Evolutionary conservation across 2,113 vertebrate species (phyloP).

Genomic region (Sinocyclocheilus anshuiensis): DNA sequence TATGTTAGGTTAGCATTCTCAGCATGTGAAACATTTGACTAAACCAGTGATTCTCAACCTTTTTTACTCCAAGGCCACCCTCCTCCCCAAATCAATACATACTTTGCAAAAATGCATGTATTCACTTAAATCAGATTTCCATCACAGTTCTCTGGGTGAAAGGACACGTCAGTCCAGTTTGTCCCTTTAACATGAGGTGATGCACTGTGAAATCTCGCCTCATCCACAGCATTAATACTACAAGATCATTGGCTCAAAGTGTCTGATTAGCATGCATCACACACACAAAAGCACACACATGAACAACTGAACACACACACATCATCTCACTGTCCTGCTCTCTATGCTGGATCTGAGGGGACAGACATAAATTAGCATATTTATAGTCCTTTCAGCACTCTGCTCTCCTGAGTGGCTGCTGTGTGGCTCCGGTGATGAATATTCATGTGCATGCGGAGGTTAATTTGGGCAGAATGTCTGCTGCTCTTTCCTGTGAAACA

Average conservation of each 20-base stretch:
- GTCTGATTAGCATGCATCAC: not conserved
- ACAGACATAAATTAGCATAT: conserved; percentile 41
- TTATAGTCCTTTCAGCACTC: conserved; percentile 44
- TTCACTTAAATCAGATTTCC: not conserved
- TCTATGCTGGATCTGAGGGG: conserved; percentile 25
- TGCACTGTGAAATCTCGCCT: not conserved
- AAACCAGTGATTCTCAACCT: too few species aligned
- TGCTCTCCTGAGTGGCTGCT: conserved; percentile 42
- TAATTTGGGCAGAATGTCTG: conserved; percentile 62
- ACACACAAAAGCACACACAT: conserved; percentile 15
- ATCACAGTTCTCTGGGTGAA: not conserved
- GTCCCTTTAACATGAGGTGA: not conserved
- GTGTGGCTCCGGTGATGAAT: conserved; percentile 60
- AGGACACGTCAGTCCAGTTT: not conserved
- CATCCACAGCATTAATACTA: not conserved
- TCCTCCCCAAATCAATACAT: too few species aligned
- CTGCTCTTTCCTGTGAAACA: conserved; percentile 36
- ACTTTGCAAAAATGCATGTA: not conserved
- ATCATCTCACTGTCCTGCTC: conserved; percentile 12
- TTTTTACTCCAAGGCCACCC: too few species aligned
- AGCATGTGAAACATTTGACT: too few species aligned
- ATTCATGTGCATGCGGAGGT: conserved; percentile 66
- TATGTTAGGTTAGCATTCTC: too few species aligned
- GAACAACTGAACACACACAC: conserved; percentile 10
- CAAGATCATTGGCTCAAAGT: not conserved